Percentiles rank a stretch among this genome's conserved stretches.
Evolutionary conservation across 2,113 vertebrate species (phyloP).

Genomic region (Neolamprologus toae): DNA sequence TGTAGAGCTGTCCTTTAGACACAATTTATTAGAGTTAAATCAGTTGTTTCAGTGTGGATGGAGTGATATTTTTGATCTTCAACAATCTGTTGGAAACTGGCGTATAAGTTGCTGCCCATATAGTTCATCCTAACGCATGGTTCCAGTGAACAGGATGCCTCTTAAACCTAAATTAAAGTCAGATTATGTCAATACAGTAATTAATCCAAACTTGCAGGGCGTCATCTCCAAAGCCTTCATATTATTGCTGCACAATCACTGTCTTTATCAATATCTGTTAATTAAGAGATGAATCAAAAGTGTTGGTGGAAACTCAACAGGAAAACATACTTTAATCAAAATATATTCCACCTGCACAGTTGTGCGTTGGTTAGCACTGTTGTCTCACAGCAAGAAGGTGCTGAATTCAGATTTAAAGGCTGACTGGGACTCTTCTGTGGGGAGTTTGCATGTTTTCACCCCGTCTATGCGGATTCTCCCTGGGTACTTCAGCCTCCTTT

Average conservation of each 20-base stretch:
- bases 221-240: background rate
- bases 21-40: background rate
- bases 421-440: background rate
- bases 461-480: background rate
- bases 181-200: background rate
- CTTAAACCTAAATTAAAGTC: background rate
- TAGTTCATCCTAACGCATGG: background rate
- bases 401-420: background rate
- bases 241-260: background rate
- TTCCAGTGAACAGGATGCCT: background rate
- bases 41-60: background rate
- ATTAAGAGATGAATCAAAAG: background rate
- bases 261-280: background rate
- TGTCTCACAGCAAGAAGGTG: background rate
- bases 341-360: background rate
- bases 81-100: background rate
- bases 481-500: background rate
- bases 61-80: background rate
- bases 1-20: background rate
- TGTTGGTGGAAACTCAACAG: background rate
- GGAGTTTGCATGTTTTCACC: background rate
- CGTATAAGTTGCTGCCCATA: rapidly evolving
- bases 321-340: background rate
- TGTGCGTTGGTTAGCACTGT: background rate
- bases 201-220: background rate